These are phyloP conservation scores for Neolamprologus brichardi DNA, from an alignment of 2,113 vertebrate genomes.

Conservation along the genomic window DNA sequence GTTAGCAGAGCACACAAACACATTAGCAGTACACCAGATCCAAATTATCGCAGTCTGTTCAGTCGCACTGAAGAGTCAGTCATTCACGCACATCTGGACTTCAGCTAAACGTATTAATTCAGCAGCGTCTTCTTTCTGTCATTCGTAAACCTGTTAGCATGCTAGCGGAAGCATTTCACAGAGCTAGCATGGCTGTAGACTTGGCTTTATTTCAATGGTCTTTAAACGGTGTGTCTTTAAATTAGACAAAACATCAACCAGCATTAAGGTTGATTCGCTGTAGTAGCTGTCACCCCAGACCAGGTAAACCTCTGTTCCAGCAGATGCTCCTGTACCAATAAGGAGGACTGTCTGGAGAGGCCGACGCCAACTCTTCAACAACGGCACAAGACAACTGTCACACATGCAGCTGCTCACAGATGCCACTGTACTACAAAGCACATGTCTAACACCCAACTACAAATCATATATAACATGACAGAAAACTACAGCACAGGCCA, in stretches of 20 bases:
- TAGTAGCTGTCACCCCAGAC: neutral
- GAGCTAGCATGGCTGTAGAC: neutral
- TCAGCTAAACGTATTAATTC: neutral
- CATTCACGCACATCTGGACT: neutral
- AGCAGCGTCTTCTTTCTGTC: neutral
- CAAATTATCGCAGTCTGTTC: neutral
- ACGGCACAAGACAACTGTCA: neutral
- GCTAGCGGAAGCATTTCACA: neutral
- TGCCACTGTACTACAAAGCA: neutral
- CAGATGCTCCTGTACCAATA: neutral
- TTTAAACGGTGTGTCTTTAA: neutral
- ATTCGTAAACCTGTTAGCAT: neutral
- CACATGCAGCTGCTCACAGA: neutral
- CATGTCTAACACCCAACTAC: neutral
- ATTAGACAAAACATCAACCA: neutral
- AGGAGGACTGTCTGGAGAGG: neutral
- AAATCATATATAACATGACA: neutral
- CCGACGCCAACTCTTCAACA: conserved; percentile 1
- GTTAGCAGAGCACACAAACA: neutral
- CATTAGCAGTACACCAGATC: neutral
- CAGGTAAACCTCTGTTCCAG: neutral
- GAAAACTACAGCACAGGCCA: neutral
- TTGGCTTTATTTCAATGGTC: neutral
- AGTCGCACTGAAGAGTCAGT: neutral
- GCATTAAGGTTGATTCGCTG: neutral